Base-by-base conservation (phyloP, 2,797 vertebrate genomes). In the Enteromius trimaculatus region DNA sequence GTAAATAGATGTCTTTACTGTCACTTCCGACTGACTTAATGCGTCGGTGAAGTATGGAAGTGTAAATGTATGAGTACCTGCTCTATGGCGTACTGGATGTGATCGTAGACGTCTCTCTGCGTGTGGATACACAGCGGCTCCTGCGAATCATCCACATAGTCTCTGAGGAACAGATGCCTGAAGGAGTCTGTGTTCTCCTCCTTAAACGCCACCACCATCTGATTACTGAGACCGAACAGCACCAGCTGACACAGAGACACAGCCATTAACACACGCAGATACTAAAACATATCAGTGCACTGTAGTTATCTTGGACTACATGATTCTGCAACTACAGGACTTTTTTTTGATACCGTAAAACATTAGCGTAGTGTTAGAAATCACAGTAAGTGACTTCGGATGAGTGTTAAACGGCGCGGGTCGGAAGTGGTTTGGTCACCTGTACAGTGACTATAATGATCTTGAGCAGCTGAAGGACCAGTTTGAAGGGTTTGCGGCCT, bases 221-320 rank as follows among this genome's bases (percentile, higher is more conserved):
- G 97, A 91, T 99, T 98, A 91, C 96, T 98, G 88, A 98, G 95
- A 2, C 97, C 97, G 0, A 99, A 98, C 77, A 98, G 90, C 89
- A 98, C 96, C 88, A 99, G 89, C 97, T 98, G 49, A 60, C 37
- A 76, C 74, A 71, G 0, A 49, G 6, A 58, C n/a, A 65, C 3
- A 65, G 11, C 11, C 14, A 14, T 72, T 29, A 29, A 44, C 21
- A 19, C 23, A 70, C 4, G 31, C 64, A 37, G 14, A 21, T 3
- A 53, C 19, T 19, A 37, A 10, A 66, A 34, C 4, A 34, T 34
- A 34, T 34, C 31, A 31, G n/a, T n/a, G n/a, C n/a, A 21, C 51
- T 53, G 51, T 19, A 44, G 42, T 44, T 3, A 44, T 44, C 42
- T 44, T 47, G 44, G 44, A 47, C 11, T 4, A 14, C 51, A 44